A percentile compares a stretch with the other conserved stretches of the same genome.
phyloP scores from a whole-genome alignment of 1,140 invertebrate species.

The Drosophila cardini region DNA sequence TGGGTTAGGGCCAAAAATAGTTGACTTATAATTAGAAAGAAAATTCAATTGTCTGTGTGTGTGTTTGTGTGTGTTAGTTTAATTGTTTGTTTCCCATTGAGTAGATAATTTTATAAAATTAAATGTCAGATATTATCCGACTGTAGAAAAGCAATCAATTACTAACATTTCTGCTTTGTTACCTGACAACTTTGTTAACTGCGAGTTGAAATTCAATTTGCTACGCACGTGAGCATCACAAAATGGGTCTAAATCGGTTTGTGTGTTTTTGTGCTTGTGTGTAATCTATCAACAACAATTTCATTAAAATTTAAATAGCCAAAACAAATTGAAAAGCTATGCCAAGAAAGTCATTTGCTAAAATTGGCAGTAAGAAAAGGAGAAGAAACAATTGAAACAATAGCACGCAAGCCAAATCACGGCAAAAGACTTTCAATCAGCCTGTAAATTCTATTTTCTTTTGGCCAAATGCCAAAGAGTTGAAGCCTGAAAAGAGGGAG shows the following conservation, averaged over 20 bases:
- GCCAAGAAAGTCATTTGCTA: conserved; percentile 58
- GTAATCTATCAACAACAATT: conserved; percentile 52
- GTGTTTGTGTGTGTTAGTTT: background rate
- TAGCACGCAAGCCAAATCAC: conserved; percentile 38
- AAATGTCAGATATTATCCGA: conserved; percentile 1
- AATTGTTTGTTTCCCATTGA: conserved; percentile 3
- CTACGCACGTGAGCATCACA: conserved; percentile 32
- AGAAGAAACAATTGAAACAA: conserved; percentile 18
- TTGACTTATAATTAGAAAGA: conserved; percentile 42
- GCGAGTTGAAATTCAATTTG: conserved; percentile 38
- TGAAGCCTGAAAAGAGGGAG: background rate
- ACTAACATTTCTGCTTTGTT: conserved; percentile 8
- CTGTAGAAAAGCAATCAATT: conserved; percentile 30
- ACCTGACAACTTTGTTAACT: conserved; percentile 37
- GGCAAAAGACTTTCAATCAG: conserved; percentile 47
- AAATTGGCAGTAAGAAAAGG: conserved; percentile 36
- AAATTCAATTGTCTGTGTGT: background rate
- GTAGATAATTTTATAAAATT: background rate
- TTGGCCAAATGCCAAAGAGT: conserved; percentile 37
- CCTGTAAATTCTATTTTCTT: conserved; percentile 25
- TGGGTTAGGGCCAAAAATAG: conserved; percentile 59
- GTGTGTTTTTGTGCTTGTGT: conserved; percentile 12
- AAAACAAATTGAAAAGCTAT: conserved; percentile 47
- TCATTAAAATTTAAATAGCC: conserved; percentile 58
- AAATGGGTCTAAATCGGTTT: conserved; percentile 15